Base-by-base conservation (phyloP, 2,888 invertebrate species). In the Platycheirus albimanus region DNA sequence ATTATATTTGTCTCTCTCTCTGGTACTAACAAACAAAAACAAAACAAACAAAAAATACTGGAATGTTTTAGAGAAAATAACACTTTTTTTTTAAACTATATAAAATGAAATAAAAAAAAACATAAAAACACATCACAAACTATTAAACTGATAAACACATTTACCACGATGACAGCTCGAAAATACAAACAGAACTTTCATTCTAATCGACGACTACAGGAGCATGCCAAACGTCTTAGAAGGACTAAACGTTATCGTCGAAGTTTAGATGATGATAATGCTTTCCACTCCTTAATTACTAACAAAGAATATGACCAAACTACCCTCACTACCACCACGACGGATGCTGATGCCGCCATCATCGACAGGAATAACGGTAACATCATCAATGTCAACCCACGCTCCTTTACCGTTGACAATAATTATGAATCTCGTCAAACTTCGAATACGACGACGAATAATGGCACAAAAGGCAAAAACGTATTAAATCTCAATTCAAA, bases 401-500 rank as follows among this genome's bases (percentile, higher is more conserved):
- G 11, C 38, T 51, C 49, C 38, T 15, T 64, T 61, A 47, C 24
- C 63, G 30, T 56, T 74, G 69, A 69, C 83, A 78, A 79, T 79
- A 84, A 79, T 84, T 84, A 84, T 75, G 84, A 84, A 79, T 78
- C 79, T 79, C 84, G 70, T 84, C 84, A 84, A 84, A 79, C 74
- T 83, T 77, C 80, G 74, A 80, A 80, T 63, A 72, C 56, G 58
- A 51, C 79, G 58, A 77, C 71, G 85, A 85, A 77, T 75, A 85
- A 81, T 77, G 56, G 72, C 75, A 72, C 77, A 84, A 87, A 87
- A 88, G 88, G 88, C 88, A 87, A 89, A 87, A 87, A 87, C 81
- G 86, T 88, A 87, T 88, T 87, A 88, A 88, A 87, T 86, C 86
- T 85, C 85, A 87, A 87, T 78, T 85, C 85, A 83, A 85, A 85